Evolutionary conservation across 2,888 invertebrate species (phyloP).

Genomic region (Lochmaea crataegi): DNA sequence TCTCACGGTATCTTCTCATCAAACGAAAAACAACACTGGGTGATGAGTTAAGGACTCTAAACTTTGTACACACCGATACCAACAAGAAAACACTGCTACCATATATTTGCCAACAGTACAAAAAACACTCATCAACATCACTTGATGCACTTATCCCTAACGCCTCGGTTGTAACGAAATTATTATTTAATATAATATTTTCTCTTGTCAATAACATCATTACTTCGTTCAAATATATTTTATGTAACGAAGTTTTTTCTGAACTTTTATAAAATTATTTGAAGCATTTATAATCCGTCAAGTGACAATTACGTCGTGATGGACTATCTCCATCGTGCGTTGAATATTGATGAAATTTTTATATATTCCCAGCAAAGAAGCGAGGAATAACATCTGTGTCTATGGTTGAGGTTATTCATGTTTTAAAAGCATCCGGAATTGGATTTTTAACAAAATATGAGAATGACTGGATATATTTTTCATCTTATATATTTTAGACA

Average conservation of each 20-base stretch:
- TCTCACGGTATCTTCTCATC: too few species aligned
- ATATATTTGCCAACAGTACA: too few species aligned
- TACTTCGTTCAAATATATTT: background rate
- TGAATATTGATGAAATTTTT: background rate
- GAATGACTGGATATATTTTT: background rate
- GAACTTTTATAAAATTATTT: too few species aligned
- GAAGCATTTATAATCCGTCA: background rate
- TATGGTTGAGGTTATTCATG: background rate
- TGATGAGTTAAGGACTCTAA: too few species aligned
- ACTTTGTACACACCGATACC: too few species aligned
- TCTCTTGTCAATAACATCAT: background rate
- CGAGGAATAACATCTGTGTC: background rate
- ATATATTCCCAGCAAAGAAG: background rate
- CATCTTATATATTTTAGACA: background rate
- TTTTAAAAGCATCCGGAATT: background rate
- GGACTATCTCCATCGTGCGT: slow-evolving; percentile 4
- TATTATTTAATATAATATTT: background rate
- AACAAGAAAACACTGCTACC: too few species aligned
- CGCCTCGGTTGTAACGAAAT: too few species aligned
- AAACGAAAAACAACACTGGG: too few species aligned
- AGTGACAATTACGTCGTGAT: background rate
- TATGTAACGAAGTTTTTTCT: background rate
- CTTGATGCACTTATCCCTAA: too few species aligned
- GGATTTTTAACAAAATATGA: background rate
- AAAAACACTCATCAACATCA: too few species aligned